Conservation (phyloP, 2,888 invertebrate genomes). For the Cephus runcator region DNA sequence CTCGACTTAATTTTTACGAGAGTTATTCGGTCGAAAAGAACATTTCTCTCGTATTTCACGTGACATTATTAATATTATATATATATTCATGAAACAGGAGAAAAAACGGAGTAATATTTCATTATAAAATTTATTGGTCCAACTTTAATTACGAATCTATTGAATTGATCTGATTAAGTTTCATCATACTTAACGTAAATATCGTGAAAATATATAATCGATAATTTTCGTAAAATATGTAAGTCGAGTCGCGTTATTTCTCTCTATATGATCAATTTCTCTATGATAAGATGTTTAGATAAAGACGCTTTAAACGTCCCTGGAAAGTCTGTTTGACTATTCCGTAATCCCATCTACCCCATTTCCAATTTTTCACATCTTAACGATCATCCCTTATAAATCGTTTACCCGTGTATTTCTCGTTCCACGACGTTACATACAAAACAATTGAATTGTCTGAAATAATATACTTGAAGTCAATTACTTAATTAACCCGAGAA, state of each 20-base stretch:
- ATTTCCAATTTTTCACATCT: slow-evolving; percentile 9
- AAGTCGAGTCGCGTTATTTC: slow-evolving; percentile 47
- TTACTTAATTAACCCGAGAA: slow-evolving; percentile 58
- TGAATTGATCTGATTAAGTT: neutral
- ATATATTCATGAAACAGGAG: neutral
- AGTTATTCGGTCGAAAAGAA: slow-evolving; percentile 13
- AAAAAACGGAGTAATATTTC: neutral
- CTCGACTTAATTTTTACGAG: slow-evolving; percentile 21
- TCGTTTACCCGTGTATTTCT: slow-evolving; percentile 5
- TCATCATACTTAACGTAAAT: neutral
- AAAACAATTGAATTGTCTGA: slow-evolving; percentile 27
- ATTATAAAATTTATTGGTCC: neutral
- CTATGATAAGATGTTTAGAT: slow-evolving; percentile 44
- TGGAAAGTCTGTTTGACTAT: slow-evolving; percentile 13
- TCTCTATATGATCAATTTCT: slow-evolving; percentile 47
- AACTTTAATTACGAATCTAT: neutral
- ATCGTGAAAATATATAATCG: neutral
- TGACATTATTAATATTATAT: too few relatives aligned
- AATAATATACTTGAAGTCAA: slow-evolving; percentile 63
- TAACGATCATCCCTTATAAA: neutral
- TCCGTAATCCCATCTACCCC: slow-evolving; percentile 5
- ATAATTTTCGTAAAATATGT: slow-evolving; percentile 49
- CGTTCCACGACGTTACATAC: neutral
- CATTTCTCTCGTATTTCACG: slow-evolving; percentile 8
- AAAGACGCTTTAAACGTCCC: slow-evolving; percentile 47